Conservation (phyloP, 2,888 invertebrate species). For the Buathra laborator region DNA sequence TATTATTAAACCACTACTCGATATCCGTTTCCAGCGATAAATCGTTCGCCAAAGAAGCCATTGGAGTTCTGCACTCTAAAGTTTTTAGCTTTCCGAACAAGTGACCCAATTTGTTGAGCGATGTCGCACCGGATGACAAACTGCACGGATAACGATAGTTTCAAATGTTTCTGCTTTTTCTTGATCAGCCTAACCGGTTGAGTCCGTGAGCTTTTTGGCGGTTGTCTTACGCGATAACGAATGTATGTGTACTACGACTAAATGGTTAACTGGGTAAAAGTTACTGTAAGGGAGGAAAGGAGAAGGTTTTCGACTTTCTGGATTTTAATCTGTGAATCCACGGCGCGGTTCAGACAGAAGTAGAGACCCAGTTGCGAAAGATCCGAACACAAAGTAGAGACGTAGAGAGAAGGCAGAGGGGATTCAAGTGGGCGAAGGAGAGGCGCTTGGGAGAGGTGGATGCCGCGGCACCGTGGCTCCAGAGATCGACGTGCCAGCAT, state of each 20-base stretch:
- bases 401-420: conserved; percentile 14
- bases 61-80: neutral
- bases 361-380: conserved; percentile 47
- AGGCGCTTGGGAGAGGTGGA: conserved; percentile 36
- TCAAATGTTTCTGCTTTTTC: conserved; percentile 36
- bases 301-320: conserved; percentile 42
- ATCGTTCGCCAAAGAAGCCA: conserved; percentile 1
- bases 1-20: neutral
- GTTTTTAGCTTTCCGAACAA: conserved; percentile 19
- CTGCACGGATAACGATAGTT: conserved; percentile 36
- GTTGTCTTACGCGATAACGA: conserved; percentile 58
- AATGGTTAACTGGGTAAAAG: conserved; percentile 41
- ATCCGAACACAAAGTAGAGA: conserved; percentile 37
- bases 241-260: conserved; percentile 47
- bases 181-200: conserved; percentile 5
- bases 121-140: conserved; percentile 30
- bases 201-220: conserved; percentile 55
- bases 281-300: conserved; percentile 20
- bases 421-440: conserved; percentile 12
- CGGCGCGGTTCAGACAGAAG: conserved; percentile 25
- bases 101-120: conserved; percentile 16
- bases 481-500: conserved; percentile 67
- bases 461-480: conserved; percentile 26
- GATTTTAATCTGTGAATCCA: conserved; percentile 67
- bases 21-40: conserved; percentile 8